Conservation (phyloP, 2,113 vertebrate genomes). For the Pionites leucogaster region DNA sequence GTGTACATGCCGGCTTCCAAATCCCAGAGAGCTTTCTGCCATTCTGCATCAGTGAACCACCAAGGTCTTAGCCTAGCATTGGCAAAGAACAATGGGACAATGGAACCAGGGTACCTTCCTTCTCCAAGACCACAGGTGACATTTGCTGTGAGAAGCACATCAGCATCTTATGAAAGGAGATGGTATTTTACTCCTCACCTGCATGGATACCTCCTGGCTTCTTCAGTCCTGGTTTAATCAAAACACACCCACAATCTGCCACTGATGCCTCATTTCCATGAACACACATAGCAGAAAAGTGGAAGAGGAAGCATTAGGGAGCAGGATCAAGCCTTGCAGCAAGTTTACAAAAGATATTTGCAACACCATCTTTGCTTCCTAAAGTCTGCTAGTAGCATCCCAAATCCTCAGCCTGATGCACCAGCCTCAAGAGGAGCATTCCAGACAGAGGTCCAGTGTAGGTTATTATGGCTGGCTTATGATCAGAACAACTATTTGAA, state of each 20-base stretch:
- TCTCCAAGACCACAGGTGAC: neutral
- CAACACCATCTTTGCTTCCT: neutral
- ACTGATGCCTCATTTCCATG: neutral
- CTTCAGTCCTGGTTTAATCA: neutral
- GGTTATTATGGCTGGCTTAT: neutral
- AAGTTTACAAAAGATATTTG: neutral
- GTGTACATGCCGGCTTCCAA: fast-evolving
- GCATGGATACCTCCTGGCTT: neutral
- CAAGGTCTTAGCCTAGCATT: neutral
- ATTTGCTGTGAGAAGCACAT: neutral
- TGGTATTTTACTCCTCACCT: neutral
- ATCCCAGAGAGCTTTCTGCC: neutral
- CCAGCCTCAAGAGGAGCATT: neutral
- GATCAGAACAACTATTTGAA: neutral
- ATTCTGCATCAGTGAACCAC: neutral
- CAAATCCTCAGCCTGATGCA: neutral
- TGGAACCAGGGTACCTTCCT: neutral
- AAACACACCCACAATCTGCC: neutral
- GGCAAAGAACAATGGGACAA: neutral
- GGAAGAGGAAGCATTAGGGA: neutral
- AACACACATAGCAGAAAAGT: fast-evolving
- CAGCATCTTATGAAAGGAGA: neutral
- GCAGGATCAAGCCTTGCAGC: neutral
- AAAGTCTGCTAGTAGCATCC: neutral
- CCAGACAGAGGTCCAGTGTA: neutral